phyloP scores from a whole-genome alignment of 2,888 invertebrate species.

The Agrotis ipsilon region DNA sequence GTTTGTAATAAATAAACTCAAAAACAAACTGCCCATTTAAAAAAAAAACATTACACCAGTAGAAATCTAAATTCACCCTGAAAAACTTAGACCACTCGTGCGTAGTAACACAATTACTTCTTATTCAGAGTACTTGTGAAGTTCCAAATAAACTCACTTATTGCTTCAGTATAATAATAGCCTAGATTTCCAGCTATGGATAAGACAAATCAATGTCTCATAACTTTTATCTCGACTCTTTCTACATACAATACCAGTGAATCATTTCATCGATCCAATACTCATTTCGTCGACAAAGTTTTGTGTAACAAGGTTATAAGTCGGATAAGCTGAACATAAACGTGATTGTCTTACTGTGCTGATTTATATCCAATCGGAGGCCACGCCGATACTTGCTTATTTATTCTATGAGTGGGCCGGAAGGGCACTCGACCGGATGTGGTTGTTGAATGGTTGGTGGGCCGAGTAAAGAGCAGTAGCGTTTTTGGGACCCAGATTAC shows the following conservation, averaged over 20 bases:
- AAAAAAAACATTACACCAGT: no score
- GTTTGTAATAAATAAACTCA: no score
- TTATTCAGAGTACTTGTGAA: background rate
- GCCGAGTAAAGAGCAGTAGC: conserved; percentile 1
- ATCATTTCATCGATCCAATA: background rate
- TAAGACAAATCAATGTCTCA: background rate
- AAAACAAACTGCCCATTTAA: no score
- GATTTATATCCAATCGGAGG: conserved; percentile 70
- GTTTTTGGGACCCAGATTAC: background rate
- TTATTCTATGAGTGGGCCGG: conserved; percentile 71
- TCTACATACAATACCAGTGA: background rate
- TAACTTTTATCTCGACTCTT: background rate
- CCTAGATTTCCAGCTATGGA: background rate
- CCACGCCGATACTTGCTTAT: conserved; percentile 67
- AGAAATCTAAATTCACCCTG: no score
- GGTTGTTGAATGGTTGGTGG: conserved; percentile 35
- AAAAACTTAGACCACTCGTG: no score
- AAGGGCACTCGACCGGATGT: conserved; percentile 67
- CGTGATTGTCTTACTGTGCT: conserved; percentile 64
- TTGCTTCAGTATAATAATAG: background rate
- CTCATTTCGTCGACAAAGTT: conserved; percentile 24
- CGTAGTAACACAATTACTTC: no score
- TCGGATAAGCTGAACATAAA: conserved; percentile 50
- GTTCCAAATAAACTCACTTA: background rate
- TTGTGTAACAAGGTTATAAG: conserved; percentile 44